These are phyloP conservation scores for Hoplodrina blanda DNA, from an alignment of 2,888 invertebrate species.

Conservation along the genomic window DNA sequence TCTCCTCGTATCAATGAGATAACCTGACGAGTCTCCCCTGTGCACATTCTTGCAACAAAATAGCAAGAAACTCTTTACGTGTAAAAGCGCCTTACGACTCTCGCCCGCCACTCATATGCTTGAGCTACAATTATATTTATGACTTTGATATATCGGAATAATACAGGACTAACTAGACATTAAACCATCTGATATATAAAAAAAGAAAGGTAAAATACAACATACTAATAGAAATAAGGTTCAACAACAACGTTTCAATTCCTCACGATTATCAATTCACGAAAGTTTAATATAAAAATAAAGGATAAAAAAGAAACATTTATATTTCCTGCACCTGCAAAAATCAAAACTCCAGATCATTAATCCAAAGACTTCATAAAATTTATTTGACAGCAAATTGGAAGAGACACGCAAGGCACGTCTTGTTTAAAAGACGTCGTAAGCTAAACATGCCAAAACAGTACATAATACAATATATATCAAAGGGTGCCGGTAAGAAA, in stretches of 20 bases:
- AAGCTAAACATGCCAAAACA: conserved; percentile 80
- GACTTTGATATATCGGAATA: background rate
- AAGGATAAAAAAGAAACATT: conserved; percentile 33
- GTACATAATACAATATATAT: conserved; percentile 65
- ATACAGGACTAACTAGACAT: conserved; percentile 30
- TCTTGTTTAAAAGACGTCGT: conserved; percentile 53
- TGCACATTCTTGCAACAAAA: background rate
- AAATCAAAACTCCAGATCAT: conserved; percentile 49
- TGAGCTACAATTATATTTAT: background rate
- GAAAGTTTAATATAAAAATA: conserved; percentile 23
- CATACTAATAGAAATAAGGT: conserved; percentile 7
- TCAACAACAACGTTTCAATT: conserved; percentile 2
- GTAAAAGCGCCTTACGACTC: background rate
- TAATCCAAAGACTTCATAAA: conserved; percentile 18
- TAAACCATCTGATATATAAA: conserved; percentile 15
- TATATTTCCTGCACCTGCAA: conserved; percentile 59
- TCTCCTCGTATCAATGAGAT: background rate
- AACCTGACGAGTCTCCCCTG: background rate
- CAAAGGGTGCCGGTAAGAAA: conserved; percentile 79
- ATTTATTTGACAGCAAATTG: conserved; percentile 40
- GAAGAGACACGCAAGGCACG: conserved; percentile 56
- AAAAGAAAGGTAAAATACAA: conserved; percentile 4
- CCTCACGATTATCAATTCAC: background rate
- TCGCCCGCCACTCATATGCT: conserved; percentile 6
- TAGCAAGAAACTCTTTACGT: background rate